These are phyloP conservation scores for Trisateles emortualis DNA, from an alignment of 2,888 invertebrate genomes.

Conservation along the genomic window DNA sequence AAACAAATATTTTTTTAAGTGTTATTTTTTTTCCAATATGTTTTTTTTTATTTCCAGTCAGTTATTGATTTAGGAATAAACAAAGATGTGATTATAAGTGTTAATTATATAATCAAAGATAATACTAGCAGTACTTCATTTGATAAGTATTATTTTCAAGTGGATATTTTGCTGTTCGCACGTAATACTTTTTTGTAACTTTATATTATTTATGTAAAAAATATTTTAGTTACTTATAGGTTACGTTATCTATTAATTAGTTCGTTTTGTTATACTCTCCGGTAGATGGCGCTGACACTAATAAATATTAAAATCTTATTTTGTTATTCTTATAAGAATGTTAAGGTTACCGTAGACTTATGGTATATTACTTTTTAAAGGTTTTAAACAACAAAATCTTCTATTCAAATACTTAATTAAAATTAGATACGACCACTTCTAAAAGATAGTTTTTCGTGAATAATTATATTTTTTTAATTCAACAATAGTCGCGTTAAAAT, in stretches of 20 bases:
- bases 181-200: constrained; percentile 3
- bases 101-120: background rate
- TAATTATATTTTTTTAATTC: too few species aligned
- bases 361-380: too few species aligned
- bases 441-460: too few species aligned
- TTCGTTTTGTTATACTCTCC: constrained; percentile 24
- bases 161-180: background rate
- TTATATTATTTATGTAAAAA: background rate
- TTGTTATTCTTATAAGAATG: background rate
- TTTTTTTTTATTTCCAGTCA: background rate
- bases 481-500: too few species aligned
- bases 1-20: background rate
- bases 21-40: background rate
- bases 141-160: background rate
- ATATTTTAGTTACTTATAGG: background rate
- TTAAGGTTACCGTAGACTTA: too few species aligned
- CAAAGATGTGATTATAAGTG: background rate
- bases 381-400: too few species aligned
- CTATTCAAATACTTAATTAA: too few species aligned
- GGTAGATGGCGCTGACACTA: constrained; percentile 39
- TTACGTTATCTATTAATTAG: too few species aligned
- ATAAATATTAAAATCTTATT: background rate
- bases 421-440: too few species aligned
- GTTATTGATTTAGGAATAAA: background rate
- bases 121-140: background rate